phyloP scores from a whole-genome alignment of 2,888 invertebrate species.

The Linnaemya tessellans region DNA sequence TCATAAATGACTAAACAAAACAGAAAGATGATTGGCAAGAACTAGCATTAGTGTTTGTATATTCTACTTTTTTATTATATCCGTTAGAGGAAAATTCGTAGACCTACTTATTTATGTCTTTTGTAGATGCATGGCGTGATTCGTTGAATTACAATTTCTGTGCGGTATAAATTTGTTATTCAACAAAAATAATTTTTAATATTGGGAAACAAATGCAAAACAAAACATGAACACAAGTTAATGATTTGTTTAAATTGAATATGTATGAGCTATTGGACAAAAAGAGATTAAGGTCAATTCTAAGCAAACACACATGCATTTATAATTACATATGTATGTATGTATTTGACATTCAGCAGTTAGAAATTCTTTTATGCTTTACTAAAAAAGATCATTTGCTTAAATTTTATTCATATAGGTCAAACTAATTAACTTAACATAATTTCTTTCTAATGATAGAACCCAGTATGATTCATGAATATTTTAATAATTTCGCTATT shows the following conservation, averaged over 20 bases:
- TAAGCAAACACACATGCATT: not conserved
- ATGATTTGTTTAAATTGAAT: constrained; percentile 44
- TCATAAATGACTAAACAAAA: constrained; percentile 28
- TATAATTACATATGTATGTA: not conserved
- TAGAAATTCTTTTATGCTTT: not conserved
- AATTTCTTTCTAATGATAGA: not conserved
- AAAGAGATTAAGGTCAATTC: constrained; percentile 54
- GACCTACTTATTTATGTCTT: constrained; percentile 40
- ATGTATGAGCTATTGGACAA: constrained; percentile 19
- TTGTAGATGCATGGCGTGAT: not conserved
- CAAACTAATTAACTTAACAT: not conserved
- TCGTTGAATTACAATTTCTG: constrained; percentile 22
- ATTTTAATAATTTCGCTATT: no score
- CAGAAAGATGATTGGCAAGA: constrained; percentile 7
- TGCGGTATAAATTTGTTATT: constrained; percentile 23
- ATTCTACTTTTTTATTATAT: constrained; percentile 25
- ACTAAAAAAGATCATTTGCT: not conserved
- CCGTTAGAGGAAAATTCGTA: constrained; percentile 39
- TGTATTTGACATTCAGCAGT: not conserved
- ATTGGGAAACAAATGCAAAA: not conserved
- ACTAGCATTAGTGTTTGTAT: not conserved
- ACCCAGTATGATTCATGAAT: no score
- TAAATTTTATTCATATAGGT: not conserved
- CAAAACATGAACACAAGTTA: constrained; percentile 1
- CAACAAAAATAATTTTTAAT: constrained; percentile 11